These are phyloP conservation scores for Reticulitermes lucifugus DNA, from an alignment of 2,888 invertebrate species.

Conservation along the genomic window DNA sequence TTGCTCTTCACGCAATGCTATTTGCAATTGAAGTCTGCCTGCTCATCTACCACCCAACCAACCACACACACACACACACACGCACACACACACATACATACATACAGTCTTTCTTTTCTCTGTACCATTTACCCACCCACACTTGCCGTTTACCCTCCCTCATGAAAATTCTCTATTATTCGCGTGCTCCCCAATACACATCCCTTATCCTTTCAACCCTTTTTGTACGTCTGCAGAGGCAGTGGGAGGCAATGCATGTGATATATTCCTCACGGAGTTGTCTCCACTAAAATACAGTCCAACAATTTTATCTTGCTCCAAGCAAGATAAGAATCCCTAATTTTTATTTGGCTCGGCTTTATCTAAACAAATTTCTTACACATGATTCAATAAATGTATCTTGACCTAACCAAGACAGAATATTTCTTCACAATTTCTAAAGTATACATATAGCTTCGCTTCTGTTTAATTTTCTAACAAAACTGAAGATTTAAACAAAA, in stretches of 20 bases:
- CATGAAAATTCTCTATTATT: slow-evolving; percentile 52
- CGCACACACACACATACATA: not conserved
- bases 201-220: slow-evolving; percentile 53
- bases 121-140: slow-evolving; percentile 33
- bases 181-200: slow-evolving; percentile 51
- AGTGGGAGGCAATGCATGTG: slow-evolving; percentile 35
- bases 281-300: slow-evolving; percentile 42
- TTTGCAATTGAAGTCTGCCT: slow-evolving; percentile 52
- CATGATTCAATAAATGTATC: not conserved
- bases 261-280: slow-evolving; percentile 50
- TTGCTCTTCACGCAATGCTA: slow-evolving; percentile 48
- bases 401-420: not conserved
- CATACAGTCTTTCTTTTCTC: not conserved
- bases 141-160: slow-evolving; percentile 41
- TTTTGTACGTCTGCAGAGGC: slow-evolving; percentile 33
- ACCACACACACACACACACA: not conserved
- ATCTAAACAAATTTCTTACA: too few species aligned
- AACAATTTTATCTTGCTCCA: slow-evolving; percentile 22
- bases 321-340: not conserved
- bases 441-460: too few species aligned
- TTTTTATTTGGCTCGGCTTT: not conserved
- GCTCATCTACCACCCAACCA: slow-evolving; percentile 17
- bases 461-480: too few species aligned
- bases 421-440: too few species aligned
- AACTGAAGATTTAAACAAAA: too few species aligned